Percentiles rank a stretch among this genome's conserved stretches.
Evolutionary conservation across 2,888 invertebrate species (phyloP).

Genomic region (Hirtodrosophila alboralis): DNA sequence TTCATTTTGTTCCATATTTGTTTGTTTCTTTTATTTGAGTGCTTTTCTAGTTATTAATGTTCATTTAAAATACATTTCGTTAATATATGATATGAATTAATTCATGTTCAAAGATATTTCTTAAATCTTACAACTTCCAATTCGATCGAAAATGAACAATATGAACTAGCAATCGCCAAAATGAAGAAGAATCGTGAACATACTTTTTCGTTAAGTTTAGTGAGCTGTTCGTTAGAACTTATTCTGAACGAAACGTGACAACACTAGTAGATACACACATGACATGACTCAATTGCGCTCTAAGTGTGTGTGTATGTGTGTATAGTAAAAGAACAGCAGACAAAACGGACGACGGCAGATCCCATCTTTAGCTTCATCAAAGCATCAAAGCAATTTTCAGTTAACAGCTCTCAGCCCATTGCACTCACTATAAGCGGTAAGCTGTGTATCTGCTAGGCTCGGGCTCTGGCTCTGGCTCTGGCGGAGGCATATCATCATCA

Average conservation of each 20-base stretch:
- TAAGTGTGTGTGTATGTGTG: constrained; percentile 14
- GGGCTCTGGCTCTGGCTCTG: constrained; percentile 14
- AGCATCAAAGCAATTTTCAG: constrained; percentile 65
- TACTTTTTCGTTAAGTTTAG: too few relatives aligned
- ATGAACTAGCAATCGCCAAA: too few relatives aligned
- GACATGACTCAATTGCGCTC: constrained; percentile 56
- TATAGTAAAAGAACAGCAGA: constrained; percentile 34
- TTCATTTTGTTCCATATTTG: too few relatives aligned
- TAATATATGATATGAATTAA: too few relatives aligned
- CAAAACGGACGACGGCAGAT: constrained; percentile 58
- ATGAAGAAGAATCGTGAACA: too few relatives aligned
- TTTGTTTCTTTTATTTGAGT: too few relatives aligned
- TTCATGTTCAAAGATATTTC: too few relatives aligned
- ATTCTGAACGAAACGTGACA: background rate
- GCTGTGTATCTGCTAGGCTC: constrained; percentile 46
- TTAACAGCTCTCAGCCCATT: constrained; percentile 54
- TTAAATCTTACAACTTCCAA: too few relatives aligned
- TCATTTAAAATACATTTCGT: too few relatives aligned
- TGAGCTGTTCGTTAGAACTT: too few relatives aligned
- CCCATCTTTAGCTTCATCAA: constrained; percentile 69
- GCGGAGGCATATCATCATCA: constrained; percentile 38
- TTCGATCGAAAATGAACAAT: too few relatives aligned
- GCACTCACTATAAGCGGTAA: constrained; percentile 33
- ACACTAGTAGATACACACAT: constrained; percentile 28
- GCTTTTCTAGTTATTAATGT: too few relatives aligned